These are phyloP conservation scores for Cantharis rustica DNA, from an alignment of 2,888 invertebrate species.

Conservation along the genomic window DNA sequence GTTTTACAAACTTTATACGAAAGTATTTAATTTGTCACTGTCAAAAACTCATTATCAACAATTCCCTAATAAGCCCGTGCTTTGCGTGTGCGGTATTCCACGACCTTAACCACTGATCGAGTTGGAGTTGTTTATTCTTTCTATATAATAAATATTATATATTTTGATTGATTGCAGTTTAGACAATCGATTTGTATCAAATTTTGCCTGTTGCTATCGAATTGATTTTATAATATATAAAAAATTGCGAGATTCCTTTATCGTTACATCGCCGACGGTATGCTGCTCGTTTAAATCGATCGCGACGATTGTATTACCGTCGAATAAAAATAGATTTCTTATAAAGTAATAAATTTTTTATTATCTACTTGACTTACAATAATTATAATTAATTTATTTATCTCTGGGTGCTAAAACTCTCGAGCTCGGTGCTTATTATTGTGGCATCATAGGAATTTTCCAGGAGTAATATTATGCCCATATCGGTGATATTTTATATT, in stretches of 20 bases:
- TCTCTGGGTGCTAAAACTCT: background rate
- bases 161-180: background rate
- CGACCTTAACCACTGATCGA: slow-evolving; percentile 6
- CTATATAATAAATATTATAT: background rate
- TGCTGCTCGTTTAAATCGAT: background rate
- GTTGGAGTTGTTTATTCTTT: background rate
- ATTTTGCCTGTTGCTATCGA: background rate
- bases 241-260: background rate
- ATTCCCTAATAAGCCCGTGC: background rate
- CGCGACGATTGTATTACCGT: background rate
- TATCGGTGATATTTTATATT: no score
- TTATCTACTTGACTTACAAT: background rate
- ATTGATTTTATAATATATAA: background rate
- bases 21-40: slow-evolving; percentile 11
- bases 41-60: slow-evolving; percentile 3
- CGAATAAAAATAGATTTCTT: background rate
- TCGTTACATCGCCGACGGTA: background rate
- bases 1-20: background rate
- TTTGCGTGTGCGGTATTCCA: slow-evolving; percentile 7
- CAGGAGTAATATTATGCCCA: no score
- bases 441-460: background rate
- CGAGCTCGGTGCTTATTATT: background rate
- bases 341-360: background rate
- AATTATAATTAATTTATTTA: background rate
- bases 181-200: background rate